Evolutionary conservation across 2,888 invertebrate species (phyloP), one percentile per base, ranked within the genome.

Genomic region (Sisyra nigra): DNA sequence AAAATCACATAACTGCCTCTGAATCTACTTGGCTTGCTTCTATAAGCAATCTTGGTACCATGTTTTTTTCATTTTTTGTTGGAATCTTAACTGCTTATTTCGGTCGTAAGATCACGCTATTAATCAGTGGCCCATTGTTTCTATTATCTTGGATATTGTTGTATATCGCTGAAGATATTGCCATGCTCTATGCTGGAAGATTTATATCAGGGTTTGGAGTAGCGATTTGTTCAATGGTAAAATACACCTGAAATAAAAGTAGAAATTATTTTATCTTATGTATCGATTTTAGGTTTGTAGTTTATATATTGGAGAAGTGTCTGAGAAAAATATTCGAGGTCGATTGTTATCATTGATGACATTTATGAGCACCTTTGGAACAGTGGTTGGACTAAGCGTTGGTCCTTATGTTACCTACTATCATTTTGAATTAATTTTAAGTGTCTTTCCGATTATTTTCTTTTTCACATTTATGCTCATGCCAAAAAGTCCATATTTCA

Each of bases 401-500:
- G 61, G 60, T 1, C 60, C 61, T 0, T 59, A 57, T 5, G 34
- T 34, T 7, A 14, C 34, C 15, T 34, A 34, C 15, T 14, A 11
- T 8, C 53, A 58, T 45, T 44, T 67, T 47, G 57, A 74, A 59
- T 61, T 62, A 15, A 59, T 67, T 14, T 61, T 71, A 18, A 50
- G 67, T 2, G 49, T 64, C 0, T 57, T 73, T 18, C 71, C 74
- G 0, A 50, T 69, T 3, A 47, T 63, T 13, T 71, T 69, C 46
- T 63, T 68, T 36, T 29, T 65, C 0, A 54, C 62, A 0, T 72
- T 73, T 50, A 47, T 62, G 5, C 72, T 71, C 68, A 66, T 74
- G 57, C 76, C 76, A 0, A 75, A 76, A 51, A 72, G 75, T 0
- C 76, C 75, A 2, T 74, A 75, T 49, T 74, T 66, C 49, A 61